Evolutionary conservation across 2,888 invertebrate species (phyloP).

Genomic region (Apotomis betuletana): DNA sequence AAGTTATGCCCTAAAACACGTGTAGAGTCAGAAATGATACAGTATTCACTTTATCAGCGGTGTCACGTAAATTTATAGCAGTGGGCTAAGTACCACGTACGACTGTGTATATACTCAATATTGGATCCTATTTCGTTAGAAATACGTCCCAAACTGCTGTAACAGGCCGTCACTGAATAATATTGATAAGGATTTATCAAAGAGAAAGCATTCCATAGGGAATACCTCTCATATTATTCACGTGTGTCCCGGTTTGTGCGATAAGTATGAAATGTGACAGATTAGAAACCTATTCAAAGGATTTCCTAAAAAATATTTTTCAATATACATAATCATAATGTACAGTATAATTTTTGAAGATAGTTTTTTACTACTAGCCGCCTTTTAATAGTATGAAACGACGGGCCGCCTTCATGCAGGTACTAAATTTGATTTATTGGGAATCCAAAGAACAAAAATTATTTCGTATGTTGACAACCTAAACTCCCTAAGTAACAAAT

Average conservation of each 20-base stretch:
- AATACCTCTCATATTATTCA: slow-evolving; percentile 17
- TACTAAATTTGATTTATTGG: too few relatives aligned
- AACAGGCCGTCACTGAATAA: background rate
- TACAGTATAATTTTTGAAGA: too few relatives aligned
- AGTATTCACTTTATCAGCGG: background rate
- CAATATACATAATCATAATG: too few relatives aligned
- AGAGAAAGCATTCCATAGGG: slow-evolving; percentile 17
- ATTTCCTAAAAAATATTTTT: too few relatives aligned
- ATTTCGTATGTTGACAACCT: too few relatives aligned
- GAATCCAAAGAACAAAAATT: too few relatives aligned
- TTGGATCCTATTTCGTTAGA: background rate
- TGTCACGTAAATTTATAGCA: background rate
- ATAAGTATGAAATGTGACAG: background rate
- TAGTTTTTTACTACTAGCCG: too few relatives aligned
- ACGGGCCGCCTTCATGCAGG: too few relatives aligned
- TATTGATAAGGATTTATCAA: slow-evolving; percentile 14
- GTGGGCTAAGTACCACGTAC: background rate
- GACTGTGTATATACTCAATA: background rate
- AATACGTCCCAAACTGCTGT: background rate
- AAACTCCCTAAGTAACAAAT: too few relatives aligned
- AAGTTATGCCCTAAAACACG: too few relatives aligned
- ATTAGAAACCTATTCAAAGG: background rate
- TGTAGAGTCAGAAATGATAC: background rate
- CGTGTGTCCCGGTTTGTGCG: slow-evolving; percentile 2
- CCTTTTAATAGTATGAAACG: too few relatives aligned